Evolutionary conservation across 2,888 invertebrate species (phyloP).

Genomic region (Prosopocoilus inquinatus): DNA sequence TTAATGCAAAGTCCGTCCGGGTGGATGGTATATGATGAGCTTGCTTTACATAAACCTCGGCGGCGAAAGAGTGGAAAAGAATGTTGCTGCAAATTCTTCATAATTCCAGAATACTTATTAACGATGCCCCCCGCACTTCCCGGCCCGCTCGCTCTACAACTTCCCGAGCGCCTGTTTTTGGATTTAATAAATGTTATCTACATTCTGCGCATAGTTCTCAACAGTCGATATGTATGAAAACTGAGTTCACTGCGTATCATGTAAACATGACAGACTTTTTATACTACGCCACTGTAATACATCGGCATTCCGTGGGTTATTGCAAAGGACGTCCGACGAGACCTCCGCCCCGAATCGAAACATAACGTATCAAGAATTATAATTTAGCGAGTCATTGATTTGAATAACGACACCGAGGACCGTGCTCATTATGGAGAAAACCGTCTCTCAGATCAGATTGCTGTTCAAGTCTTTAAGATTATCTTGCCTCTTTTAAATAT

Average conservation of each 20-base stretch:
- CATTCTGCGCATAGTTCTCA: constrained; percentile 40
- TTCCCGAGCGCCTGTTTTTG: constrained; percentile 38
- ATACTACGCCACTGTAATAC: neutral
- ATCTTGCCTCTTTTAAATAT: constrained; percentile 54
- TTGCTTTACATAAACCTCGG: constrained; percentile 28
- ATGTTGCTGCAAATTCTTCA: constrained; percentile 37
- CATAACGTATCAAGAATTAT: constrained; percentile 34
- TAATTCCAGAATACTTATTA: constrained; percentile 40
- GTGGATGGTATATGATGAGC: constrained; percentile 26
- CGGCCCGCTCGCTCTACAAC: constrained; percentile 28
- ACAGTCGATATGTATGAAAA: constrained; percentile 33
- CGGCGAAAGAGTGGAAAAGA: constrained; percentile 29
- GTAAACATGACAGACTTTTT: constrained; percentile 6
- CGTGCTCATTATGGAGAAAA: constrained; percentile 48
- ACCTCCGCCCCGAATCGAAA: neutral
- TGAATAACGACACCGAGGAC: constrained; percentile 45
- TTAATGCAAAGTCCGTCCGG: constrained; percentile 3
- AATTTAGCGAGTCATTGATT: constrained; percentile 51
- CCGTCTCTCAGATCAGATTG: constrained; percentile 52
- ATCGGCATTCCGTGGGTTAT: neutral
- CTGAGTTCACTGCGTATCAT: constrained; percentile 8
- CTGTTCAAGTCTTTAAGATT: constrained; percentile 49
- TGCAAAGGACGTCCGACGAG: neutral
- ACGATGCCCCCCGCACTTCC: constrained; percentile 25
- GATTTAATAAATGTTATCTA: constrained; percentile 38